These are phyloP conservation scores for Poliocrania exsul DNA, from an alignment of 2,797 vertebrate species.

Conservation along the genomic window DNA sequence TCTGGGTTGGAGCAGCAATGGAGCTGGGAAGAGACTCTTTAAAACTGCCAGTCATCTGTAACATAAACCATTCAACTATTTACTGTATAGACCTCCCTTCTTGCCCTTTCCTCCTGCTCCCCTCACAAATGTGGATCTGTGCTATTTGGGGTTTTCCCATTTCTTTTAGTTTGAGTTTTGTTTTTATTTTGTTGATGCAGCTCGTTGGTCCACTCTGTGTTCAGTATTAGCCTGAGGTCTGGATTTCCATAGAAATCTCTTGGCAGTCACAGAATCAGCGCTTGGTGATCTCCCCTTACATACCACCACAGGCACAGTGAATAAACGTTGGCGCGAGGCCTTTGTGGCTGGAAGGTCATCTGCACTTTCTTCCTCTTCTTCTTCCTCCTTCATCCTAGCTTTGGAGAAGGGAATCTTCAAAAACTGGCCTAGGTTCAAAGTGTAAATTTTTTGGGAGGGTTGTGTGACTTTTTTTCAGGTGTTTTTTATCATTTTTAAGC, in stretches of 20 bases:
- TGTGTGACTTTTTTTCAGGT: slow-evolving; percentile 74
- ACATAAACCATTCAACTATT: slow-evolving; percentile 80
- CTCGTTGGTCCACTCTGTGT: slow-evolving; percentile 75
- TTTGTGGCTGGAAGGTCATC: slow-evolving; percentile 71
- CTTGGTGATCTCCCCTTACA: slow-evolving; percentile 46
- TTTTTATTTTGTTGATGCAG: slow-evolving; percentile 72
- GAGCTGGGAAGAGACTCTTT: slow-evolving; percentile 80
- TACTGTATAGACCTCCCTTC: slow-evolving; percentile 80
- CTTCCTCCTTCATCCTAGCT: slow-evolving; percentile 67
- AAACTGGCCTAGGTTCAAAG: slow-evolving; percentile 81
- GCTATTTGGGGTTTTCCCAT: slow-evolving; percentile 71
- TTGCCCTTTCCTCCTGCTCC: slow-evolving; percentile 70
- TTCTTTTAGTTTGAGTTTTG: slow-evolving; percentile 73
- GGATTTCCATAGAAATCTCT: slow-evolving; percentile 71
- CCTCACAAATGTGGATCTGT: slow-evolving; percentile 74
- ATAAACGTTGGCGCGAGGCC: slow-evolving; percentile 69
- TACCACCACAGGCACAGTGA: slow-evolving; percentile 60
- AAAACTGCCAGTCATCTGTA: slow-evolving; percentile 81
- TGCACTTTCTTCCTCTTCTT: slow-evolving; percentile 69
- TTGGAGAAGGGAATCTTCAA: slow-evolving; percentile 75
- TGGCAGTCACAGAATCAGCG: slow-evolving; percentile 64
- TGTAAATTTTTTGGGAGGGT: slow-evolving; percentile 80
- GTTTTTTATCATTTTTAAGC: slow-evolving; percentile 82
- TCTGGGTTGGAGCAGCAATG: slow-evolving; percentile 80
- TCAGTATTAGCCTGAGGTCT: slow-evolving; percentile 82